phyloP scores from a whole-genome alignment of 2,113 vertebrate genomes.

The Brachypteracias leptosomus region DNA sequence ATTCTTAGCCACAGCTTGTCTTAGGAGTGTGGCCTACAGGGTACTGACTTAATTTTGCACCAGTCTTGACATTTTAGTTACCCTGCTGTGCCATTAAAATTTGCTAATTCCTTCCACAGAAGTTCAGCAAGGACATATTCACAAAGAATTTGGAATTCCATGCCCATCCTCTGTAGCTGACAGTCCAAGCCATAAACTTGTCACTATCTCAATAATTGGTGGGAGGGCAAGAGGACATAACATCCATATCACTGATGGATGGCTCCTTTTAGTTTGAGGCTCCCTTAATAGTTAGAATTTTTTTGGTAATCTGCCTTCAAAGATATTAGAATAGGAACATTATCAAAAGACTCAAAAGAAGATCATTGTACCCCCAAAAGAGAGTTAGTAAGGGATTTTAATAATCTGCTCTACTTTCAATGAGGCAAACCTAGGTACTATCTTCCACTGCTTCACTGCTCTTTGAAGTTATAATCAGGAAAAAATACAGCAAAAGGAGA shows the following conservation, averaged over 20 bases:
- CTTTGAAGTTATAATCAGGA: neutral
- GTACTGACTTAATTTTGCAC: neutral
- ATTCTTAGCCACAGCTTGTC: neutral
- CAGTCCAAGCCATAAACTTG: slow-evolving; percentile 43
- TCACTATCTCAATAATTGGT: slow-evolving; percentile 19
- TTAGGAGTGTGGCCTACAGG: too few species aligned
- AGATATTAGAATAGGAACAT: neutral
- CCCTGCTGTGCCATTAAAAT: neutral
- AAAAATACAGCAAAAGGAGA: neutral
- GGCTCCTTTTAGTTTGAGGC: neutral
- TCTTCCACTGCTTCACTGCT: neutral
- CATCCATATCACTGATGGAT: slow-evolving; percentile 14
- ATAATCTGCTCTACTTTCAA: neutral
- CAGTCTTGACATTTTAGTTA: neutral
- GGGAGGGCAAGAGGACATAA: slow-evolving; percentile 4
- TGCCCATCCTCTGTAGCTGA: neutral
- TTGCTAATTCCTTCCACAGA: neutral
- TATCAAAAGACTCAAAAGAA: neutral
- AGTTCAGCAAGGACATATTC: neutral
- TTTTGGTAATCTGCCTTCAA: neutral
- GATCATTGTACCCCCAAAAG: neutral
- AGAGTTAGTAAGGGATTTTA: neutral
- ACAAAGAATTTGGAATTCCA: neutral
- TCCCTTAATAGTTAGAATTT: neutral
- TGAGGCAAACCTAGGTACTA: neutral